Base-by-base conservation (phyloP, 2,888 invertebrate species). In the Mesoligia furuncula region DNA sequence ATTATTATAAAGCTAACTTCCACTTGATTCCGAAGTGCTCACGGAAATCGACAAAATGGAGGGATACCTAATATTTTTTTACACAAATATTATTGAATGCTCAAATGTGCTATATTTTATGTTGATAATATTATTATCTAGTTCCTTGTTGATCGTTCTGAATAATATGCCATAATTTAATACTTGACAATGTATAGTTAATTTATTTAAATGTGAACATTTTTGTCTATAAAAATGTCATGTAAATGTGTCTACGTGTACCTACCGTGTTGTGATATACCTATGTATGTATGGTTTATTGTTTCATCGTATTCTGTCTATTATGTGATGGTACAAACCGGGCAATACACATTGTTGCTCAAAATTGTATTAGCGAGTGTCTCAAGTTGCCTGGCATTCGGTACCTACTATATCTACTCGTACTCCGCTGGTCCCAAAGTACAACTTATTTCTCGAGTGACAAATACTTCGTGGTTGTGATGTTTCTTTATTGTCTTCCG, bases 191-290 rank as follows among this genome's bases (percentile, higher is more conserved):
- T 92, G 89, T 92, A 90, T 84, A 93, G 91, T 93, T 94, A 93
- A 93, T 93, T 93, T 93, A 84, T 84, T 91, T 90, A 83, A 91
- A 89, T 93, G 90, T 93, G 81, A 85, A 93, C 85, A 90, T 86
- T 93, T 93, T 83, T 91, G 91, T 92, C 88, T 93, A 92, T 89
- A 89, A 89, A 90, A 85, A 85, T 87, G 91, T 88, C 90, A 89
- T 92, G 64, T 85, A 91, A 91, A 88, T 92, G 88, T 91, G 90
- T 90, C 86, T 92, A 92, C 89, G 87, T 92, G 91, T 95, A 95
- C 93, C 94, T 96, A 93, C 93, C 93, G 95, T 95, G 96, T 96
- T 96, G 96, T 96, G 96, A 96, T 96, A 95, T 90, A 62, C 72
- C 79, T 83, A 93, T 94, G 93, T 93, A 93, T 94, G 92, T 92